These are phyloP conservation scores for Andrena haemorrhoa DNA, from an alignment of 2,888 invertebrate species.

Conservation along the genomic window DNA sequence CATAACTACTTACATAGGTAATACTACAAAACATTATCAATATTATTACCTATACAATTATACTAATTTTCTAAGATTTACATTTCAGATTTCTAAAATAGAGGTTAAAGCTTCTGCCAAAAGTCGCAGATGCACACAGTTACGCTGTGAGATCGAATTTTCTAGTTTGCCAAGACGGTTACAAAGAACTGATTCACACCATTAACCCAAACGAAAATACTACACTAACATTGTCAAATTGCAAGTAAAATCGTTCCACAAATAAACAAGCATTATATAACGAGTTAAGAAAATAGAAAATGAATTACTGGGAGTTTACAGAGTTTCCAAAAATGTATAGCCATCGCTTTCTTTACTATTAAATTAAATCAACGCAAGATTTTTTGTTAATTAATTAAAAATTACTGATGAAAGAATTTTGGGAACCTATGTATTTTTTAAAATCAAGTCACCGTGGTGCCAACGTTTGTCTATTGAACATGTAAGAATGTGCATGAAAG, in stretches of 20 bases:
- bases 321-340: too few species aligned
- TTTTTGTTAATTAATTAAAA: too few species aligned
- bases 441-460: too few species aligned
- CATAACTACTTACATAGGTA: too few species aligned
- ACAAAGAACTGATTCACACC: slow-evolving; percentile 10
- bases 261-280: background rate
- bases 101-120: slow-evolving; percentile 24
- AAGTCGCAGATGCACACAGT: background rate
- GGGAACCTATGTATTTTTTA: too few species aligned
- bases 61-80: background rate
- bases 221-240: background rate
- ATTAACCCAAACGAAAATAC: background rate
- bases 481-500: too few species aligned
- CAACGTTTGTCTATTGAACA: too few species aligned
- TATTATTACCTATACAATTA: background rate
- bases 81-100: slow-evolving; percentile 10
- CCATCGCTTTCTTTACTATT: too few species aligned
- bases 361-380: too few species aligned
- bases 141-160: background rate
- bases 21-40: too few species aligned
- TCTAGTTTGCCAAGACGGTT: slow-evolving; percentile 6
- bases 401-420: too few species aligned
- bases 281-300: background rate
- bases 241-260: background rate
- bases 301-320: too few species aligned